Evolutionary conservation across 2,113 vertebrate species (phyloP).

Genomic region (Tricholaema leucomelas): DNA sequence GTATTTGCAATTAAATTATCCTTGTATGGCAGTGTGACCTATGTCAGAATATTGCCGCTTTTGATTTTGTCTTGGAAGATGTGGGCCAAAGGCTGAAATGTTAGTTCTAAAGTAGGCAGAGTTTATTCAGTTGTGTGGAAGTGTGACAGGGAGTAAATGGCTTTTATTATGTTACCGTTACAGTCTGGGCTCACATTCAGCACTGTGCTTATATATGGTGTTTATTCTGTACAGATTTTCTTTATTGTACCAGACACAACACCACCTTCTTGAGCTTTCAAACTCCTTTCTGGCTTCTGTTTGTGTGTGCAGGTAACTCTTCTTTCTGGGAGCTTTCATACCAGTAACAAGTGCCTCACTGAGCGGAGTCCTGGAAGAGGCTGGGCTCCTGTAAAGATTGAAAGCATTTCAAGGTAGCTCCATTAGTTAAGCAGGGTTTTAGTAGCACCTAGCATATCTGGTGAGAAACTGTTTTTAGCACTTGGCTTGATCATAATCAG

Average conservation of each 20-base stretch:
- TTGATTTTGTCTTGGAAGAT: background rate
- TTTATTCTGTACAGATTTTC: background rate
- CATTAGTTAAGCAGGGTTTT: background rate
- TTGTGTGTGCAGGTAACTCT: background rate
- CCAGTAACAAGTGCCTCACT: background rate
- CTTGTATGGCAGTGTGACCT: background rate
- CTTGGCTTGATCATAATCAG: slow-evolving; percentile 20
- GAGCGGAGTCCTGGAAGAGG: background rate
- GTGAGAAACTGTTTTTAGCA: background rate
- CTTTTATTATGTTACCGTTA: background rate
- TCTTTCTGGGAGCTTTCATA: background rate
- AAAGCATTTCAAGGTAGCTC: background rate
- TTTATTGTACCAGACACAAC: background rate
- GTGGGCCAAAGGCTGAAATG: background rate
- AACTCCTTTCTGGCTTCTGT: background rate
- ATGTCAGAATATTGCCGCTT: background rate
- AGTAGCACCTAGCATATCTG: background rate
- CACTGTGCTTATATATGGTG: background rate
- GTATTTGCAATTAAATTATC: background rate
- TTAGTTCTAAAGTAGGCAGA: background rate
- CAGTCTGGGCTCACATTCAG: background rate
- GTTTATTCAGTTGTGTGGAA: background rate
- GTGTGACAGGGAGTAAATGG: background rate
- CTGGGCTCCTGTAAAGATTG: background rate
- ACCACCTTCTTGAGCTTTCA: background rate